phyloP scores from a whole-genome alignment of 2,888 invertebrate species.

The Sphaeridia pumilis region DNA sequence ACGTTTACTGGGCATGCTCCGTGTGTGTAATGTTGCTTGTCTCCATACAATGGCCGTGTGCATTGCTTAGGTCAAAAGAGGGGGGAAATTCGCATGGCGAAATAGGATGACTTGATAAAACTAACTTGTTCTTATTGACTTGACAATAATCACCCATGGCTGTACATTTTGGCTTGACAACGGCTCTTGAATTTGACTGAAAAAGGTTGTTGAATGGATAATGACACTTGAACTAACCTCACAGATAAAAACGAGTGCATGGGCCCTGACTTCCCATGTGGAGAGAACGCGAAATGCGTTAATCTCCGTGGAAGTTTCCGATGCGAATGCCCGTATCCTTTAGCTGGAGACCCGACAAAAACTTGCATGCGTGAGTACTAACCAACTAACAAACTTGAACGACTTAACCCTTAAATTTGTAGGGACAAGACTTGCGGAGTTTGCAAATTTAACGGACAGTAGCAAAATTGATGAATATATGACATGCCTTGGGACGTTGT shows the following conservation, averaged over 20 bases:
- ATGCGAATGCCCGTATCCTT: slow-evolving; percentile 78
- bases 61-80: no score
- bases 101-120: no score
- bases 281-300: slow-evolving; percentile 80
- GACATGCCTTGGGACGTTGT: no score
- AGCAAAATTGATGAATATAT: no score
- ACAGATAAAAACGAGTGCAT: slow-evolving; percentile 72
- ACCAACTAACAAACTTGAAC: slow-evolving; percentile 1
- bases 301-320: slow-evolving; percentile 75
- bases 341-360: slow-evolving; percentile 63
- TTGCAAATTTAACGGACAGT: no score
- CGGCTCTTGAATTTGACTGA: slow-evolving; percentile 33
- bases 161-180: no score
- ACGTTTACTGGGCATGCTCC: no score
- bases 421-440: neutral
- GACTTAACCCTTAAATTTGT: neutral
- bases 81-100: no score
- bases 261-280: slow-evolving; percentile 67
- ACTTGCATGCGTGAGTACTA: slow-evolving; percentile 34
- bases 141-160: no score
- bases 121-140: no score
- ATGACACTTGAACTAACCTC: neutral
- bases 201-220: neutral
- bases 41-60: no score
- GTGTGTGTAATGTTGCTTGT: no score